phyloP scores from a whole-genome alignment of 2,113 vertebrate species.

The Phyllopteryx taeniolatus region DNA sequence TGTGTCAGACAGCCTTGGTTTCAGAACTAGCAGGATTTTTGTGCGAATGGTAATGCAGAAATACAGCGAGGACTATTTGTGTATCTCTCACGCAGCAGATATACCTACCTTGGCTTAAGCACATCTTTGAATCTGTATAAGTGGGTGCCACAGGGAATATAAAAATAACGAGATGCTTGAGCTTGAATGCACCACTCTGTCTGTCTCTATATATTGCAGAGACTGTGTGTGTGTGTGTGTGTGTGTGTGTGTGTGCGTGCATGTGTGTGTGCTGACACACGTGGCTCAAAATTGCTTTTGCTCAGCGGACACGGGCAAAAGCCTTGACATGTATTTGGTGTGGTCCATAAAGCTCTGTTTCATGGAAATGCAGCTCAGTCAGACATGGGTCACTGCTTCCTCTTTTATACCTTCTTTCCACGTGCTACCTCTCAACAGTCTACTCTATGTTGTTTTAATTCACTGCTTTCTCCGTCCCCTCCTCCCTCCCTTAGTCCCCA shows the following conservation, averaged over 20 bases:
- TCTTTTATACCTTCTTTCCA: conserved; percentile 30
- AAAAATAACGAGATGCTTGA: background rate
- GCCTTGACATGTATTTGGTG: conserved; percentile 19
- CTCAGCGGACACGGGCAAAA: conserved; percentile 1
- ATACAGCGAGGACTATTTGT: background rate
- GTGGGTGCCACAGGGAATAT: conserved; percentile 1
- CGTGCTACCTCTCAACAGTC: conserved; percentile 9
- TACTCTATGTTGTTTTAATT: conserved; percentile 16
- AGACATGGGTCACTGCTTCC: conserved; percentile 47
- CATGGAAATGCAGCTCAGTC: conserved; percentile 45
- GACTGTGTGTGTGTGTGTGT: background rate
- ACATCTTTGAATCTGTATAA: background rate
- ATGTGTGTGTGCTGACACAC: background rate
- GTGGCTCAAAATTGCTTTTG: background rate
- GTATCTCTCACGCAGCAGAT: background rate
- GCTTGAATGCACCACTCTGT: background rate
- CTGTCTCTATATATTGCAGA: background rate
- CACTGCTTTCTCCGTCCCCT: conserved; percentile 11
- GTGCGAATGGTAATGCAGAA: background rate
- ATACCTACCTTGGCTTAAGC: background rate
- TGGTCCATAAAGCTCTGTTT: conserved; percentile 50
- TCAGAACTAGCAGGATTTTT: conserved; percentile 9
- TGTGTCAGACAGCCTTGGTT: conserved; percentile 19
- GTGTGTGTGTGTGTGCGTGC: background rate
- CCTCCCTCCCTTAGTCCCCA: background rate